Base-by-base conservation (phyloP, 30 jellyfish, hydroid and myxozoan genomes). In the Cassiopea xamachana region DNA sequence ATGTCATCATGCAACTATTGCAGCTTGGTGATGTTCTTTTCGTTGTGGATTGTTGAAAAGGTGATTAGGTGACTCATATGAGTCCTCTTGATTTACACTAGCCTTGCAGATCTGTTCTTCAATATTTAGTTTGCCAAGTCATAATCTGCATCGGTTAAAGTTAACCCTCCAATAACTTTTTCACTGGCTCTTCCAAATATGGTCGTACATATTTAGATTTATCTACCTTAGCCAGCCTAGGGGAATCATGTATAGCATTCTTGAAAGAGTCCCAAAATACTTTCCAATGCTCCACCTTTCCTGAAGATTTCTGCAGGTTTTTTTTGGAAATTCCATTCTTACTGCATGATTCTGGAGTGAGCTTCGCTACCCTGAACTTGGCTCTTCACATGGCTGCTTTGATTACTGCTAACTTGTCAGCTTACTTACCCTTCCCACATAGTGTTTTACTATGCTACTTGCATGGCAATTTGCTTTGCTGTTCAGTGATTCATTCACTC, bases 61-160 rank as follows among this genome's bases (percentile, higher is more conserved):
- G 60, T 51, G n/a, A 75, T 19, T 61, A 86, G 2, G 19, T 86
- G 75, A 48, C 55, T 74, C 7, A 86, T 86, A 68, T 86, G 94
- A 44, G 94, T 87, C 48, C 88, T 59, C 58, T 77, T 86, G n/a
- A 86, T 86, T 10, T 60, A 60, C 74, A 82, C 46, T 58, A 89
- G 94, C 71, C 68, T 87, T 13, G 89, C 89, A 7, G 43, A 87
- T 77, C 89, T 48, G 7, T 77, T 61, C 49, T 77, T 45, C 83
- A 87, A 60, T 10, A 87, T 13, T 27, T 75, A 76, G 15, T 74
- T 43, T 15, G 94, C 89, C 8, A 55, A 60, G 60, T 48, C 76
- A 74, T 87, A 87, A 87, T 87, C 75, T 51, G 72, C 89, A 49
- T 75, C 94, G 19, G 94, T 86, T 61, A 86, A 48, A 73, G 70